phyloP scores from a whole-genome alignment of 2,888 invertebrate genomes.

The Microctonus aethiopoides region DNA sequence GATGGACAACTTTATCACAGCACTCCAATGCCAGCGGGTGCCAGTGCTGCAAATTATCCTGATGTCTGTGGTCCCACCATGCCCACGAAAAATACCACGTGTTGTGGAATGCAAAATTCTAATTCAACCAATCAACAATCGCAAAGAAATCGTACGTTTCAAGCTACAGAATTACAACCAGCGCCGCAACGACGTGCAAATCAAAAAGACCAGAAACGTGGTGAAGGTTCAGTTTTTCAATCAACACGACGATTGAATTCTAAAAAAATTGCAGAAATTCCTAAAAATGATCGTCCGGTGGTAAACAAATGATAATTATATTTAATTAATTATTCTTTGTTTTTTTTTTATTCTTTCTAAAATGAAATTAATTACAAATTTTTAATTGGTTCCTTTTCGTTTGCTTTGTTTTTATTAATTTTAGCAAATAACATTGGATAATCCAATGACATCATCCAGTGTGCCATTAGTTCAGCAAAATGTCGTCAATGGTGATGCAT shows the following conservation, averaged over 20 bases:
- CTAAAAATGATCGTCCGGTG: not conserved
- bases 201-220: constrained; percentile 26
- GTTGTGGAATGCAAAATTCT: constrained; percentile 1
- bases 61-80: constrained; percentile 22
- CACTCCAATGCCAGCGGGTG: constrained; percentile 35
- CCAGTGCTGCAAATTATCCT: not conserved
- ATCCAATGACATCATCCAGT: not conserved
- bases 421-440: too few species aligned
- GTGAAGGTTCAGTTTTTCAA: constrained; percentile 23
- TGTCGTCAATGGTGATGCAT: constrained; percentile 28
- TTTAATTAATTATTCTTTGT: too few species aligned
- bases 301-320: too few species aligned
- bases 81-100: too few species aligned
- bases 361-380: too few species aligned
- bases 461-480: constrained; percentile 24
- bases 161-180: not conserved
- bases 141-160: not conserved
- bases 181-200: constrained; percentile 19
- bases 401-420: too few species aligned
- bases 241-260: constrained; percentile 25
- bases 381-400: too few species aligned
- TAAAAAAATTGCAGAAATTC: constrained; percentile 17
- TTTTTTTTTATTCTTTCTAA: too few species aligned
- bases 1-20: constrained; percentile 56
- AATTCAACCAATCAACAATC: constrained; percentile 10